Evolutionary conservation across 1,140 invertebrate species (phyloP).

Genomic region (Hypothenemus hampei): DNA sequence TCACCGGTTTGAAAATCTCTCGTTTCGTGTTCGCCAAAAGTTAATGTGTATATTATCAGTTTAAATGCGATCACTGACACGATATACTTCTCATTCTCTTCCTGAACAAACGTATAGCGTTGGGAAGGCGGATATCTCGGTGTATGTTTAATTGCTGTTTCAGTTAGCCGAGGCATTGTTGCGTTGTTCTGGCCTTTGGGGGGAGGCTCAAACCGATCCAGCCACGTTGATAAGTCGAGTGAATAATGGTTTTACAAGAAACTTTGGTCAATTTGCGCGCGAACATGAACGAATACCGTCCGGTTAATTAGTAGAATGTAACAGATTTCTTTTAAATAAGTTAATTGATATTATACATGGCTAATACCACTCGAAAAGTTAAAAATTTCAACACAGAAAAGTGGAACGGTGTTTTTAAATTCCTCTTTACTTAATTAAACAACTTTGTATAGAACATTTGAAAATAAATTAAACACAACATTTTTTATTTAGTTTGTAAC

Average conservation of each 20-base stretch:
- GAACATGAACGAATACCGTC: conserved; percentile 12
- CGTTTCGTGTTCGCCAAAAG: conserved; percentile 33
- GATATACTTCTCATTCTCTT: too few relatives aligned
- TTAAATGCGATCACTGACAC: conserved; percentile 35
- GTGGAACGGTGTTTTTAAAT: too few relatives aligned
- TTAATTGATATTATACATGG: too few relatives aligned
- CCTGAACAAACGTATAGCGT: conserved; percentile 39
- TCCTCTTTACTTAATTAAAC: too few relatives aligned
- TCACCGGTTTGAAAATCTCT: conserved; percentile 10
- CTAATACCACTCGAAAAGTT: too few relatives aligned
- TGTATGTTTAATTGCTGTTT: conserved; percentile 44
- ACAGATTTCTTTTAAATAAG: too few relatives aligned
- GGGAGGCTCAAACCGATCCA: conserved; percentile 25
- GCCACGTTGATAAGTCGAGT: conserved; percentile 31
- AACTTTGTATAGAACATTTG: too few relatives aligned
- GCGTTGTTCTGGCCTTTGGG: conserved; percentile 19
- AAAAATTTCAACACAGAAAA: too few relatives aligned
- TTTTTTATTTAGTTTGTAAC: too few relatives aligned
- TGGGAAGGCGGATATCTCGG: conserved; percentile 44
- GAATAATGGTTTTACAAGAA: conserved; percentile 36
- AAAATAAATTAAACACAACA: too few relatives aligned
- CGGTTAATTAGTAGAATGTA: conserved; percentile 1
- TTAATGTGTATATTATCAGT: conserved; percentile 40
- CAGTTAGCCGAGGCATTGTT: conserved; percentile 26
- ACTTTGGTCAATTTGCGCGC: conserved; percentile 35